Percentiles rank a stretch among this genome's conserved stretches.
phyloP scores from a whole-genome alignment of 2,888 invertebrate genomes.

The Lithophane leautieri region DNA sequence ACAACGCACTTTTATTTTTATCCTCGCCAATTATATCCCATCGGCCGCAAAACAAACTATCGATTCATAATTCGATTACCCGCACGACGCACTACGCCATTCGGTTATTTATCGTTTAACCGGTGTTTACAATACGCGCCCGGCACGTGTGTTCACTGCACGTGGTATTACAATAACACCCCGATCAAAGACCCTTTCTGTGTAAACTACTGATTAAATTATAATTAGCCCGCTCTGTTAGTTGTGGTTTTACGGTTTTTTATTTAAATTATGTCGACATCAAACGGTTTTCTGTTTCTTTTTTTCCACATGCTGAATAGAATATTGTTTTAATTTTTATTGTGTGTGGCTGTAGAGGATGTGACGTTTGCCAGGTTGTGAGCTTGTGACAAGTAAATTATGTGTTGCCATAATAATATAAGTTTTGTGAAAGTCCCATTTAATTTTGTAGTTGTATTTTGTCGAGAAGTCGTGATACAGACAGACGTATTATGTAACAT shows the following conservation, averaged over 20 bases:
- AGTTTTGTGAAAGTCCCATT: constrained; percentile 48
- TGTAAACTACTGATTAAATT: constrained; percentile 73
- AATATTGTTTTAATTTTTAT: not conserved
- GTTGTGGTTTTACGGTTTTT: constrained; percentile 58
- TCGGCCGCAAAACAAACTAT: constrained; percentile 42
- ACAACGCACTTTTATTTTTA: constrained; percentile 27
- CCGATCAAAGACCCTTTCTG: constrained; percentile 83
- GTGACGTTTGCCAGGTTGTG: constrained; percentile 24
- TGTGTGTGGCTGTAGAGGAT: constrained; percentile 6
- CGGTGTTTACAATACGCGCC: constrained; percentile 75
- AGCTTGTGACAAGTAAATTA: constrained; percentile 15
- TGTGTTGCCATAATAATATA: constrained; percentile 41
- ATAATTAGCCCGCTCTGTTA: constrained; percentile 67
- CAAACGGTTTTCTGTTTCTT: constrained; percentile 23
- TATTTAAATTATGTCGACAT: constrained; percentile 47
- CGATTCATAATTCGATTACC: constrained; percentile 62
- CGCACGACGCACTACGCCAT: constrained; percentile 53
- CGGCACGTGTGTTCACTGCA: constrained; percentile 77
- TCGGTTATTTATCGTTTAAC: constrained; percentile 73
- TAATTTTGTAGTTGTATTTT: constrained; percentile 50
- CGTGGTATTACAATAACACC: constrained; percentile 84
- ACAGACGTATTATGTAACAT: constrained; percentile 41
- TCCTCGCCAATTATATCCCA: constrained; percentile 20
- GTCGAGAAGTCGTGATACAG: constrained; percentile 12
- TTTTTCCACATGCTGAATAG: constrained; percentile 6